Evolutionary conservation across 2,888 invertebrate species (phyloP), one percentile per base, ranked within the genome.

Genomic region (Bellardia bayeri): DNA sequence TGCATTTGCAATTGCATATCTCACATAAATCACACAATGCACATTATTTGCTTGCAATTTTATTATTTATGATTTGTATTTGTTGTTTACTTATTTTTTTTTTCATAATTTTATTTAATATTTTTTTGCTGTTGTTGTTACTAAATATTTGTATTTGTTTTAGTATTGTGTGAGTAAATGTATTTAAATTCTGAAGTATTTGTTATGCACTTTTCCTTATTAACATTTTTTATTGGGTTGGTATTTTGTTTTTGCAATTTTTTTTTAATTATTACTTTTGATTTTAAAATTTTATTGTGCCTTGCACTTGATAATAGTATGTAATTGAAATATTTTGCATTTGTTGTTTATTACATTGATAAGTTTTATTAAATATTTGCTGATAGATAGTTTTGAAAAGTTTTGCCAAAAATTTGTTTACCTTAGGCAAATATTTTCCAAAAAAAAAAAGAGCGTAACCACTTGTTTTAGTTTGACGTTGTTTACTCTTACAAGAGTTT

Each of bases 121-220:
- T 33, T 63, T 79, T 49, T 63, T 80, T 68, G 61, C 5, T 49
- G 16, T 79, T 23, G 13, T 68, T 14, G 1, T 37, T 37, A 45
- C 9, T 45, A n/a, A n/a, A n/a, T n/a, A 13, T 45, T 11, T 45
- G 6, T 40, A 69, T 79, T 69, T 68, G n/a, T 16, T 64, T 68
- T 68, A 14, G 30, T 45, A 56, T 16, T 45, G 49, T 61, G 33
- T 54, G 42, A 23, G 23, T 23, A 23, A 23, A 23, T 33, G 6
- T 2, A 0, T 74, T 68, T 14, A 33, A 61, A 37, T 63, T 16
- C 33, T 58, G 13, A 33, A 58, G 58, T 79, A 33, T 79, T 78
- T 78, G 54, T 56, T 30, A 33, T 78, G 66, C 68, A 78, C 66
- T 78, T 79, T 69, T 69, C n/a, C 40, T 42, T 42, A n/a, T 68